Base-by-base conservation (phyloP, 2,888 invertebrate genomes). In the Lasioglossum calceatum region DNA sequence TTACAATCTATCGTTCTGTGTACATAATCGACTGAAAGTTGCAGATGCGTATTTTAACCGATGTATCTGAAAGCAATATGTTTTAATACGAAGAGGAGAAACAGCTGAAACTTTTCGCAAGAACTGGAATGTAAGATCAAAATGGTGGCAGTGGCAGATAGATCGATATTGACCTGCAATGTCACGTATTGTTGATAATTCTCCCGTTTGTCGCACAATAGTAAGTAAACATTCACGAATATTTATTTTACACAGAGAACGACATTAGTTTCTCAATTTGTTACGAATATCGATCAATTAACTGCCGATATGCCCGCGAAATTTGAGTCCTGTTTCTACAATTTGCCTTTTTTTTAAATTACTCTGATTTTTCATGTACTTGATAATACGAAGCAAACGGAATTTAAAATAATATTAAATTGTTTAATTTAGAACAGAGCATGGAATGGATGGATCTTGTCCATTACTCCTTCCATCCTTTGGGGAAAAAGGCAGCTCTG, bases 391-490 rank as follows among this genome's bases (percentile, higher is more conserved):
- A 27, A 19, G 19, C 4, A 14, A n/a, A n/a, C 19, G 14, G n/a
- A 73, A 36, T 16, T 19, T n/a, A 19, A 4, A 54, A 50, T 39
- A 67, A 67, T 64, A 1, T 36, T 44, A 39, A 70, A 1, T 75
- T 32, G 88, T 85, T 78, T 36, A 50, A 88, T 88, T 64, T 74
- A 93, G 94, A 92, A 88, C 79, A 91, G 93, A 94, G 92, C 92
- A 95, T 95, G 95, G 94, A 94, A 94, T 95, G 94, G 94, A 95
- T 91, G 93, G 92, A 91, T 93, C 94, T 78, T 93, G 93, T 90
- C 93, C 94, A 79, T 89, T 94, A 77, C 92, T 93, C 85, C 92
- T 93, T 85, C 91, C 93, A 85, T 92, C 92, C 81, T 94, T 94
- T 81, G 93, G 92, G 67, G 93, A 94, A 79, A 92, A 93, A 74